These are phyloP conservation scores for Sphyrna mokarran DNA, from an alignment of 2,113 vertebrate species.

Conservation along the genomic window DNA sequence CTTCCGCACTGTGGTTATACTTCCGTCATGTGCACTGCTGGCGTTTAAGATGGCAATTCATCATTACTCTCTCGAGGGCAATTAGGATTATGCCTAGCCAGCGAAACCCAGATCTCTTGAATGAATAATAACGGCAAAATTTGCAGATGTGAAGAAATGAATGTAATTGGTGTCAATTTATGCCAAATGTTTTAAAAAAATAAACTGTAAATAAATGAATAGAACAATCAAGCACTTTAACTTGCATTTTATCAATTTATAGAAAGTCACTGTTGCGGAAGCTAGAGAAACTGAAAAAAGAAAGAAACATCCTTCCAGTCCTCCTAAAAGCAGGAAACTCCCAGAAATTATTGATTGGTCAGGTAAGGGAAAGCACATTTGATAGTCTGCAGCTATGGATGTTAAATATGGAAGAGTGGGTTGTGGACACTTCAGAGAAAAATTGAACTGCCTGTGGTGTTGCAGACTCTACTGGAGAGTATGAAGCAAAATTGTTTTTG, in stretches of 20 bases:
- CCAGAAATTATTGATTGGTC: slow-evolving; percentile 39
- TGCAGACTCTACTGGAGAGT: neutral
- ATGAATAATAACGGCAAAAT: no score
- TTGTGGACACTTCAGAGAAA: neutral
- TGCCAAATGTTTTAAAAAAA: neutral
- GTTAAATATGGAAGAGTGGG: neutral
- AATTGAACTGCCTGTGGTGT: neutral
- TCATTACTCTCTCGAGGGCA: no score
- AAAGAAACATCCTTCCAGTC: slow-evolving; percentile 38
- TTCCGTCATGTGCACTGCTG: no score
- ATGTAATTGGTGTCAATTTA: neutral
- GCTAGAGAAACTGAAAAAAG: slow-evolving; percentile 43
- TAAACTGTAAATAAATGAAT: neutral
- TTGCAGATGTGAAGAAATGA: neutral
- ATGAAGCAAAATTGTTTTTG: neutral
- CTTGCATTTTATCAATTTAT: neutral
- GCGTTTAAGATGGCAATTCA: no score
- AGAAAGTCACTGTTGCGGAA: slow-evolving; percentile 45
- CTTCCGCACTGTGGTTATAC: no score
- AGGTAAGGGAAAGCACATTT: slow-evolving; percentile 40
- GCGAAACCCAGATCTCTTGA: no score
- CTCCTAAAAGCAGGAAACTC: slow-evolving; percentile 42
- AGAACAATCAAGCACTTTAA: neutral
- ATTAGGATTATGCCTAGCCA: no score
- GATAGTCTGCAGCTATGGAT: neutral